Percentiles rank a stretch among this genome's conserved stretches.
Conservation (phyloP, 2,888 invertebrate species). For the Seira musarum region DNA sequence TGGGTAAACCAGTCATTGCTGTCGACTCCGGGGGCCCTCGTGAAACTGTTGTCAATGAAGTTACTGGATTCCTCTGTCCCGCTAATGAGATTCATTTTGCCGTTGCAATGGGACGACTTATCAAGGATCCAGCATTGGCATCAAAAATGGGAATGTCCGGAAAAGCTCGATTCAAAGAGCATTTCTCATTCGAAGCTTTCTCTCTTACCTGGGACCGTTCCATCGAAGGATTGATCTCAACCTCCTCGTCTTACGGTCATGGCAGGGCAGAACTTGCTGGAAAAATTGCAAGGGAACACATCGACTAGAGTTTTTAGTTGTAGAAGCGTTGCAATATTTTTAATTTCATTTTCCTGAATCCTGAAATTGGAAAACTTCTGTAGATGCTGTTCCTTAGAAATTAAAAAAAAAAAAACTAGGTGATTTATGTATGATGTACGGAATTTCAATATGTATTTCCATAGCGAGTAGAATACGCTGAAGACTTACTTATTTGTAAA, state of each 20-base stretch:
- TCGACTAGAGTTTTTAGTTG: slow-evolving; percentile 49
- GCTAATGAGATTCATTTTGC: slow-evolving; percentile 82
- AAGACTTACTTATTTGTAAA: too few relatives aligned
- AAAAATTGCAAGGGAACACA: slow-evolving; percentile 49
- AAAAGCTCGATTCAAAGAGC: slow-evolving; percentile 81
- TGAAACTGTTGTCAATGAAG: slow-evolving; percentile 88
- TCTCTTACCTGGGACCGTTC: slow-evolving; percentile 78
- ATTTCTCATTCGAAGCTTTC: slow-evolving; percentile 90
- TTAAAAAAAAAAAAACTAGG: too few relatives aligned
- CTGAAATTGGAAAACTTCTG: not conserved
- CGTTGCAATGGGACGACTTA: slow-evolving; percentile 81
- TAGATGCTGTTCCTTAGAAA: too few relatives aligned
- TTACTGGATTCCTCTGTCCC: slow-evolving; percentile 87
- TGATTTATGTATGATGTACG: too few relatives aligned
- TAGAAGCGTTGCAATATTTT: not conserved
- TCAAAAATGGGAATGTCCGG: slow-evolving; percentile 84
- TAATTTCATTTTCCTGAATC: not conserved
- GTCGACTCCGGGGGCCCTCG: slow-evolving; percentile 96
- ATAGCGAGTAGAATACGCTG: not conserved
- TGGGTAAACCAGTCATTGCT: slow-evolving; percentile 93
- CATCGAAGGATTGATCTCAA: slow-evolving; percentile 68
- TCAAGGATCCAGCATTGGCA: slow-evolving; percentile 77
- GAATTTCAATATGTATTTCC: too few relatives aligned
- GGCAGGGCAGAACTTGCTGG: slow-evolving; percentile 46
- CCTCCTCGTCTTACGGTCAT: slow-evolving; percentile 45